phyloP scores from a whole-genome alignment of 2,888 invertebrate species.

The Prenolepis imparis region DNA sequence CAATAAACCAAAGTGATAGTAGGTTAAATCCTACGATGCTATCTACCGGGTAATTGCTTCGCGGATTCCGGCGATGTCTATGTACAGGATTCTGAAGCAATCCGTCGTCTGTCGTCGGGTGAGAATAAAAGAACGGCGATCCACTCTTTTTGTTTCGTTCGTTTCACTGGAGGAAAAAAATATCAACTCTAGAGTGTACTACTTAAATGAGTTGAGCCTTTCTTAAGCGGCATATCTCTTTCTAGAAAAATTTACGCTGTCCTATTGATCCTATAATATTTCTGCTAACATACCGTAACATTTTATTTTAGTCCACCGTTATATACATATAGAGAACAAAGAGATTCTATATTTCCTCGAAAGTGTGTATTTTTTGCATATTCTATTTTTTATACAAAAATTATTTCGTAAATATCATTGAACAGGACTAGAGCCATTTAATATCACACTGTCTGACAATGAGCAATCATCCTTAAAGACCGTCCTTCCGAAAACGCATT shows the following conservation, averaged over 20 bases:
- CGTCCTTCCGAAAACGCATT: slow-evolving; percentile 74
- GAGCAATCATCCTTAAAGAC: slow-evolving; percentile 35
- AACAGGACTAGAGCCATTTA: background rate
- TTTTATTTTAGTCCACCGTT: background rate
- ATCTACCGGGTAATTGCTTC: slow-evolving; percentile 83
- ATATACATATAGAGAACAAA: background rate
- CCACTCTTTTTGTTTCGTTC: slow-evolving; percentile 67
- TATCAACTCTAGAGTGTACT: slow-evolving; percentile 31
- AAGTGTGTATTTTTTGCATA: background rate
- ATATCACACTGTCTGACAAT: too few species aligned
- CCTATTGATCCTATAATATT: slow-evolving; percentile 2
- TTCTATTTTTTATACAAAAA: background rate
- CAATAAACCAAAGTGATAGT: slow-evolving; percentile 85
- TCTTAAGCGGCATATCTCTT: slow-evolving; percentile 49
- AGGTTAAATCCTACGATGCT: slow-evolving; percentile 84
- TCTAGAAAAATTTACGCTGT: slow-evolving; percentile 27
- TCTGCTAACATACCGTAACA: background rate
- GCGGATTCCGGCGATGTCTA: slow-evolving; percentile 68
- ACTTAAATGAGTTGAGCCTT: slow-evolving; percentile 60
- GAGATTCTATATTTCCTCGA: background rate
- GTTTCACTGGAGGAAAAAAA: slow-evolving; percentile 54
- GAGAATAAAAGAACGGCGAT: slow-evolving; percentile 72
- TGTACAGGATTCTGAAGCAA: slow-evolving; percentile 74
- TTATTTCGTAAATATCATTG: slow-evolving; percentile 5
- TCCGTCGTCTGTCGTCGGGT: slow-evolving; percentile 75